Conservation (phyloP, 2,888 invertebrate species). For the Chironomus riparius region DNA sequence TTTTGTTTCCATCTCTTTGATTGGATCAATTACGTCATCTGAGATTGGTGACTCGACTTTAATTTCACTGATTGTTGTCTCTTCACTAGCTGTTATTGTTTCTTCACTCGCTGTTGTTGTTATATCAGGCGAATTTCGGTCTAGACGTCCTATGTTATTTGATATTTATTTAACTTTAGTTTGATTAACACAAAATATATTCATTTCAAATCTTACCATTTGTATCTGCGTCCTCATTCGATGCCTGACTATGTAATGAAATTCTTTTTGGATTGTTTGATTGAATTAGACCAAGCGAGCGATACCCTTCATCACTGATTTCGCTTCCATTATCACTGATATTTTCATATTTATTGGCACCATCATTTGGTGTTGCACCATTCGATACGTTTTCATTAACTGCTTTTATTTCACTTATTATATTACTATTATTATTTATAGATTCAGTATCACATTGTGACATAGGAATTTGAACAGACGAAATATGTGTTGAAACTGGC, state of each 20-base stretch:
- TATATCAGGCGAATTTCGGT: conserved; percentile 18
- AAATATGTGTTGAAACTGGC: conserved; percentile 29
- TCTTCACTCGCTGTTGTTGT: conserved; percentile 14
- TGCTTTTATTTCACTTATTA: conserved; percentile 27
- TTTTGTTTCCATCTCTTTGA: conserved; percentile 31
- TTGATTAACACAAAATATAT: conserved; percentile 28
- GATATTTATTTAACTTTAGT: neutral
- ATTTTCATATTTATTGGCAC: conserved; percentile 44
- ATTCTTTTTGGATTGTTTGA: conserved; percentile 43
- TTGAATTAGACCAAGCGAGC: conserved; percentile 64
- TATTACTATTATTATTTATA: conserved; percentile 26
- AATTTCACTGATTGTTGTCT: conserved; percentile 3
- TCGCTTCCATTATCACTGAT: conserved; percentile 74
- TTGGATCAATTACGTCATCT: conserved; percentile 14
- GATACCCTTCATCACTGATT: conserved; percentile 76
- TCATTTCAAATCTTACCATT: conserved; percentile 47
- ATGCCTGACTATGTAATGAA: conserved; percentile 62
- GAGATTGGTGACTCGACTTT: conserved; percentile 8
- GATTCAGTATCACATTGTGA: conserved; percentile 20
- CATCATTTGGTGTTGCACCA: conserved; percentile 30
- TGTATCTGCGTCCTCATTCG: conserved; percentile 62
- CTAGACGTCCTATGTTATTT: conserved; percentile 17
- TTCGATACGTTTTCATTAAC: neutral
- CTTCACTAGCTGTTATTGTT: conserved; percentile 11
- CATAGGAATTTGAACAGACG: conserved; percentile 29